phyloP scores from a whole-genome alignment of 2,797 vertebrate species.

The Anguilla pacifica region DNA sequence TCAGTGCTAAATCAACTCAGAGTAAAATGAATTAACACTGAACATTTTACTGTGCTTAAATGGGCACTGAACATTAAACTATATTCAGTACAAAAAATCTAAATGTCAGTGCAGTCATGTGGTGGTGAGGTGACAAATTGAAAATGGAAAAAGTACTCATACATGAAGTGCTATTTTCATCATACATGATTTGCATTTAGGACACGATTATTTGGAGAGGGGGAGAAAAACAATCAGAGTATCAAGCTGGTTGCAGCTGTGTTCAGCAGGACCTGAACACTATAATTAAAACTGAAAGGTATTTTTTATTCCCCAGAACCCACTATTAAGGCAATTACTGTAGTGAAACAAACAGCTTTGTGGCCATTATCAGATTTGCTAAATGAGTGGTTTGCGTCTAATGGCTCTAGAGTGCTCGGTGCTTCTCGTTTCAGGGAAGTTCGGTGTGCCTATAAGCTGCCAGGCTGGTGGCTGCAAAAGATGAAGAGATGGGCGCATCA shows the following conservation, averaged over 20 bases:
- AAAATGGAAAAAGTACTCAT: not conserved
- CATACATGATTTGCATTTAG: not conserved
- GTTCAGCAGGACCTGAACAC: slow-evolving; percentile 1
- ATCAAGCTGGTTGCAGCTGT: not conserved
- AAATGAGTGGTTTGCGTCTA: slow-evolving; percentile 1
- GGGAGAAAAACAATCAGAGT: not conserved
- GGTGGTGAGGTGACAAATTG: not conserved
- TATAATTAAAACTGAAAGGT: slow-evolving; percentile 14
- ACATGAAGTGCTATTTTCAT: not conserved
- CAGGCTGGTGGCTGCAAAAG: not conserved
- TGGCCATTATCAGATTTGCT: slow-evolving; percentile 17
- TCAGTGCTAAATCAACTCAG: not conserved
- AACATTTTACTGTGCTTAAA: not conserved
- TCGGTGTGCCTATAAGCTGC: not conserved
- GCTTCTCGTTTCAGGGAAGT: not conserved
- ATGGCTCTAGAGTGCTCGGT: not conserved
- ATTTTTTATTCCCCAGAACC: slow-evolving; percentile 13
- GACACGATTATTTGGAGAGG: not conserved
- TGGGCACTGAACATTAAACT: not conserved
- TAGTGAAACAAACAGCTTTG: slow-evolving; percentile 5
- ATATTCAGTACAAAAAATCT: not conserved
- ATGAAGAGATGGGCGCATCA: not conserved
- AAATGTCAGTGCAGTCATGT: not conserved
- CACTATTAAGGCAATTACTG: slow-evolving; percentile 23
- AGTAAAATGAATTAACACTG: not conserved